Conservation (phyloP, 35 echinoderm and acorn worm species). For the Apostichopus californicus region DNA sequence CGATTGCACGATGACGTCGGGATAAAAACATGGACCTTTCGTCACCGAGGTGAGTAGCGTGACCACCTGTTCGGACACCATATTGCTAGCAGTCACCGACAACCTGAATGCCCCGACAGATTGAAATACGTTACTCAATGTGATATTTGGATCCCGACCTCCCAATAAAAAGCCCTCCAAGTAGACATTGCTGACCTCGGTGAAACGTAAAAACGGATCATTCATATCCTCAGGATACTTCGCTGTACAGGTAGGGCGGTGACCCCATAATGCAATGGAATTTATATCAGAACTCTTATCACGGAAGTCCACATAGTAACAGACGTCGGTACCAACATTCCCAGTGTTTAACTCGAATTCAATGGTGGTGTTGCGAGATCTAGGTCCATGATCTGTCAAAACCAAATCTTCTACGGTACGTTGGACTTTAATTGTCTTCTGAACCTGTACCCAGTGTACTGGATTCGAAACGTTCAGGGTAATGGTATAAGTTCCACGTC, state of each 20-base stretch:
- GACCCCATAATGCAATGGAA: slow-evolving; percentile 59
- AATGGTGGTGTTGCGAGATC: slow-evolving; percentile 77
- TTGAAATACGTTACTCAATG: slow-evolving; percentile 76
- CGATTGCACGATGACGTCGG: slow-evolving; percentile 60
- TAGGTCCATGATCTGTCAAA: slow-evolving; percentile 76
- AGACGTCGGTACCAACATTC: slow-evolving; percentile 84
- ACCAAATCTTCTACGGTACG: slow-evolving; percentile 54
- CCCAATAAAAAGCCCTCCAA: slow-evolving; percentile 55
- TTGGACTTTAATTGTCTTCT: slow-evolving; percentile 77
- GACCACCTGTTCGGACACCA: slow-evolving; percentile 60
- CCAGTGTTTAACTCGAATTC: slow-evolving; percentile 83
- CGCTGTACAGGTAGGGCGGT: slow-evolving; percentile 60
- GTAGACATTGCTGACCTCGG: slow-evolving; percentile 67
- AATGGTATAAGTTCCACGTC: slow-evolving; percentile 78
- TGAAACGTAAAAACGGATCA: slow-evolving; percentile 72
- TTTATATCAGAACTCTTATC: slow-evolving; percentile 68
- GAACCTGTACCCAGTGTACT: slow-evolving; percentile 73
- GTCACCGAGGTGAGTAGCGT: slow-evolving; percentile 75
- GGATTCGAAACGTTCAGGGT: slow-evolving; percentile 91
- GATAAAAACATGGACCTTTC: slow-evolving; percentile 84
- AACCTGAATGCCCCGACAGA: slow-evolving; percentile 61
- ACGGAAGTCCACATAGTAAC: slow-evolving; percentile 82
- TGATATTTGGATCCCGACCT: slow-evolving; percentile 73
- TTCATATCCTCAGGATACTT: slow-evolving; percentile 72
- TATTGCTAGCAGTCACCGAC: slow-evolving; percentile 62